These are phyloP conservation scores for Dipodomys spectabilis DNA, from an alignment of 2,113 vertebrate species.

Conservation along the genomic window DNA sequence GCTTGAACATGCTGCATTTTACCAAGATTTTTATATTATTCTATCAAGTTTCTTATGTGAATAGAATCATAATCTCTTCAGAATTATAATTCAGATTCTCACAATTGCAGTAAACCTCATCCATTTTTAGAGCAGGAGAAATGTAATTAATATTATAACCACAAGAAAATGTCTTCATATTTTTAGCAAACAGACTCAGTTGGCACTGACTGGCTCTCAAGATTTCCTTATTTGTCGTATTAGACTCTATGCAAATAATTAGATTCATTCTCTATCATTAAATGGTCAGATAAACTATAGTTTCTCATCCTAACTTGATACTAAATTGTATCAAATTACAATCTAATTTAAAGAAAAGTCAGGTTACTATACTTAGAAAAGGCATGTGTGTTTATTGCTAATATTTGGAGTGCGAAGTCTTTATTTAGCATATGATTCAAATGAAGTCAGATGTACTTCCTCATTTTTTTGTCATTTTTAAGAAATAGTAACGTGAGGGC, in stretches of 20 bases:
- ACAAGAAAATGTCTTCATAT: constrained; percentile 20
- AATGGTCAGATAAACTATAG: not conserved
- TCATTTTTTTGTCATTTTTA: not conserved
- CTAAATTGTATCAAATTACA: not conserved
- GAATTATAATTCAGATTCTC: constrained; percentile 32
- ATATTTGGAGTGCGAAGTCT: no score
- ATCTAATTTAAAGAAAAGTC: not conserved
- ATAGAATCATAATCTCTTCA: constrained; percentile 42
- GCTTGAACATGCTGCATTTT: constrained; percentile 56
- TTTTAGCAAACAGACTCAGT: not conserved
- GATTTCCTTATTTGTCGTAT: not conserved
- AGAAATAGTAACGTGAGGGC: not conserved
- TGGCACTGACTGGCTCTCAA: not conserved
- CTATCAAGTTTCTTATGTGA: constrained; percentile 36
- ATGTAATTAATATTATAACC: constrained; percentile 42
- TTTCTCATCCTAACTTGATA: not conserved
- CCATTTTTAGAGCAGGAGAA: not conserved
- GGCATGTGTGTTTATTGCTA: not conserved
- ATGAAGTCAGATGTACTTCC: constrained; percentile 29
- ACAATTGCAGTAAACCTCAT: constrained; percentile 49
- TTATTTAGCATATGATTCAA: not conserved
- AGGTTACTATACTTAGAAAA: not conserved
- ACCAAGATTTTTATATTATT: constrained; percentile 43
- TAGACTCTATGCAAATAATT: not conserved
- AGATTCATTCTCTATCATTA: not conserved